phyloP scores from a whole-genome alignment of 2,888 invertebrate genomes.

The Thelaira solivaga region DNA sequence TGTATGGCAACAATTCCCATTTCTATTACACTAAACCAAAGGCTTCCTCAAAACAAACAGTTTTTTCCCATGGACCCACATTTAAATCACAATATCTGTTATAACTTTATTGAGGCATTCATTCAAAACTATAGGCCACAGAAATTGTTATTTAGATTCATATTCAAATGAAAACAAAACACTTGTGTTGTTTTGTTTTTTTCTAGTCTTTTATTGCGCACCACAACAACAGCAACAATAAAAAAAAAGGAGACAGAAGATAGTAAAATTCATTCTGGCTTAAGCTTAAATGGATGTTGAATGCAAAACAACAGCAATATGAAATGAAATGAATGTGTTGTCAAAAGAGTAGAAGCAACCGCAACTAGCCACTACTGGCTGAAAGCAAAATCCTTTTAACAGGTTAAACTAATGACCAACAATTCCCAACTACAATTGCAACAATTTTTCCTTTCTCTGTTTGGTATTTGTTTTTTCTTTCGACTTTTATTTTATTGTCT shows the following conservation, averaged over 20 bases:
- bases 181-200: background rate
- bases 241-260: background rate
- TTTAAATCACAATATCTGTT: no score
- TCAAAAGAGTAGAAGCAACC: no score
- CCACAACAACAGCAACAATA: no score
- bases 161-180: slow-evolving; percentile 8
- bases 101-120: background rate
- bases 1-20: no score
- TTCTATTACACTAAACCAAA: no score
- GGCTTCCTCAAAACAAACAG: no score
- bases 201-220: background rate
- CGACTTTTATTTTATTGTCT: slow-evolving; percentile 3
- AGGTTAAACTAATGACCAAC: slow-evolving; percentile 2
- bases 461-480: background rate
- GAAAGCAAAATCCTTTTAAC: background rate
- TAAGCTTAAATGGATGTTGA: slow-evolving; percentile 27
- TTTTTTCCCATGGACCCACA: no score
- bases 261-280: slow-evolving; percentile 36
- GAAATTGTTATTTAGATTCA: background rate
- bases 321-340: background rate
- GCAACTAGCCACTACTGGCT: no score
- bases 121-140: background rate
- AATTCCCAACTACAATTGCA: background rate
- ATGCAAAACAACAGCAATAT: background rate
- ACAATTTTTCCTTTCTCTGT: background rate